Base-by-base conservation (phyloP, 2,113 vertebrate genomes). In the Psephotus haematonotus region DNA sequence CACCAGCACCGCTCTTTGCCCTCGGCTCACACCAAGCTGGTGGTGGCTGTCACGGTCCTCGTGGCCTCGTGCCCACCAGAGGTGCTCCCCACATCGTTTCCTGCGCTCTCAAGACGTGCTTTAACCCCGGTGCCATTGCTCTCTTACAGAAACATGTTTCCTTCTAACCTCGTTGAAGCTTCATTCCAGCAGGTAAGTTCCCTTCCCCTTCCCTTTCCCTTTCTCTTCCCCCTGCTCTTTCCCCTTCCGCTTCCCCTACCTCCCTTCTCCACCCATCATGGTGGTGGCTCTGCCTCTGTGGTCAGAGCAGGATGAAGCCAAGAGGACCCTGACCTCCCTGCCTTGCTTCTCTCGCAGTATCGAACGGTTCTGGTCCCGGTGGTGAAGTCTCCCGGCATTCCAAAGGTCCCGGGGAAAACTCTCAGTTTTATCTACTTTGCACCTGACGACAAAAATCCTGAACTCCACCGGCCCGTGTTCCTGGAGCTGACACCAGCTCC, bases 151-250 rank as follows among this genome's bases (percentile, higher is more conserved):
- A 99, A 99, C 94, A 99, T 99, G 98, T 98, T 99, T 90, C 99
- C 99, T 68, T 98, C 99, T 17, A 99, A 99, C 67, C 97, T 99
- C 82, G 97, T 99, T 5, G 99, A 99, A 92, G 99, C 99, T 72
- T 99, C 99, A 0, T 99, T 99, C 88, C 98, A 99, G 94, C 99
- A 99, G 98, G 99, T 99, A 78, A 96, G 93, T 75, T 20, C 31
- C 24, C 24, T 37, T 62, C 9, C 24, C 25, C 25, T 25, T 19
- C 6, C 16, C 55, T 14, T 70, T 25, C 50, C 47, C 49, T 23
- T 25, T 18, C 4, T 31, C 17, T 23, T 44, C 15, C 43, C 77
- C 29, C 17, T 25, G 17, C 19, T 16, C 28, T 8, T 64, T 44
- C 18, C 31, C 17, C 60, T 27, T 20, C 55, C 47, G 33, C 18